Percentiles rank a stretch among this genome's conserved stretches.
These are phyloP conservation scores for Myanophis thanlyinensis DNA, from an alignment of 2,113 vertebrate species.

Conservation along the genomic window DNA sequence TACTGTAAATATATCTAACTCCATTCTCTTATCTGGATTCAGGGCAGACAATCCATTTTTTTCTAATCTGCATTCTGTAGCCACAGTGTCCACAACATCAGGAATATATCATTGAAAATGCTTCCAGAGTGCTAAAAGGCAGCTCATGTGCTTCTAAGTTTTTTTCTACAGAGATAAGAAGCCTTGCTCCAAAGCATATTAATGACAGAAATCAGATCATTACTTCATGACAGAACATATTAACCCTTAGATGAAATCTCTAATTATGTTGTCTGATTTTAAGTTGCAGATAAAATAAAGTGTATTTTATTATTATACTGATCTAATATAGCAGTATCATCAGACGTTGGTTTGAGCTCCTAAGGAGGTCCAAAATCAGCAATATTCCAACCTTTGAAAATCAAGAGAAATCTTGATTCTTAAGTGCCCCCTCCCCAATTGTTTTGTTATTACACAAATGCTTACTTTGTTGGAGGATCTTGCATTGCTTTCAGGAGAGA, in stretches of 20 bases:
- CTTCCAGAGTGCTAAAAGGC: neutral
- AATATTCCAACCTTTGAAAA: neutral
- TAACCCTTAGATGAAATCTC: neutral
- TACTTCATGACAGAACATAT: neutral
- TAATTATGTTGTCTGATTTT: neutral
- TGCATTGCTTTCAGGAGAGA: slow-evolving; percentile 4
- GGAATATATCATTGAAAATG: neutral
- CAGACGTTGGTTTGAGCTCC: neutral
- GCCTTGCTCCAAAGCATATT: neutral
- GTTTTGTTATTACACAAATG: slow-evolving; percentile 6
- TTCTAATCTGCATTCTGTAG: neutral
- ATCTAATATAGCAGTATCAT: neutral
- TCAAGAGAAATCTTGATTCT: neutral
- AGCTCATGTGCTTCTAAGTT: neutral
- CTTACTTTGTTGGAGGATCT: slow-evolving; percentile 27
- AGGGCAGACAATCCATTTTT: neutral
- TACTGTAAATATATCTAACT: neutral
- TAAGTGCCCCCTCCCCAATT: neutral
- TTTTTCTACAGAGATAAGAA: neutral
- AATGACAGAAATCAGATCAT: neutral
- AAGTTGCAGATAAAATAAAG: neutral
- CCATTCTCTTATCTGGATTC: neutral
- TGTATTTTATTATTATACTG: neutral
- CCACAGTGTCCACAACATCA: neutral
- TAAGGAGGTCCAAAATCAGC: neutral